phyloP scores from a whole-genome alignment of 64 coral and sea anemone species.

The Montipora foliosa region DNA sequence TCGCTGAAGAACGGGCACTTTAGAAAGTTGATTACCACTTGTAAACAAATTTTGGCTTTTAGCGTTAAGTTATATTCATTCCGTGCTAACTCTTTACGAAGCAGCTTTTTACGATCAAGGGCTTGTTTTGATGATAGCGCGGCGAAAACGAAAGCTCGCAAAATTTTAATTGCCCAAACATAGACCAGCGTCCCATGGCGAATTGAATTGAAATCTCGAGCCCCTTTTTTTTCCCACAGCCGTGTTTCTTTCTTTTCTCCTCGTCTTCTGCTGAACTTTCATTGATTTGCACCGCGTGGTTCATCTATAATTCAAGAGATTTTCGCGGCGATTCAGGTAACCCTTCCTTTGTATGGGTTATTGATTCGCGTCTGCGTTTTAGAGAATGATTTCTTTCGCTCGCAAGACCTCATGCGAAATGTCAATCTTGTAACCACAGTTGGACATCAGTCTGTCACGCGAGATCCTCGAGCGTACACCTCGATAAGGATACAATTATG shows the following conservation, averaged over 20 bases:
- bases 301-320: conserved; percentile 26
- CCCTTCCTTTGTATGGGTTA: neutral
- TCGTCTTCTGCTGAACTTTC: neutral
- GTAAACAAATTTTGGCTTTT: conserved; percentile 91
- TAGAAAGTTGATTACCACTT: conserved; percentile 76
- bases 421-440: conserved; percentile 16
- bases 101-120: neutral
- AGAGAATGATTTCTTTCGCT: neutral
- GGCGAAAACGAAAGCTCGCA: neutral
- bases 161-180: conserved; percentile 11
- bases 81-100: neutral
- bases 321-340: neutral
- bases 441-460: conserved; percentile 17
- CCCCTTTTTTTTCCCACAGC: neutral
- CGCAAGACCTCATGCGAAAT: conserved; percentile 13
- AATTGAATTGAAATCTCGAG: conserved; percentile 16
- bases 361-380: neutral
- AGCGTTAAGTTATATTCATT: conserved; percentile 32
- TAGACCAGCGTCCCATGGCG: conserved; percentile 13
- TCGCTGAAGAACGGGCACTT: conserved; percentile 48
- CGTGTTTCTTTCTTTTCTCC: conserved; percentile 28
- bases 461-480: neutral
- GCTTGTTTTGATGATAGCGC: neutral
- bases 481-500: conserved; percentile 31
- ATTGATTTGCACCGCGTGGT: conserved; percentile 5